Base-by-base conservation (phyloP, 2,113 vertebrate genomes). In the Asarcornis scutulata region DNA sequence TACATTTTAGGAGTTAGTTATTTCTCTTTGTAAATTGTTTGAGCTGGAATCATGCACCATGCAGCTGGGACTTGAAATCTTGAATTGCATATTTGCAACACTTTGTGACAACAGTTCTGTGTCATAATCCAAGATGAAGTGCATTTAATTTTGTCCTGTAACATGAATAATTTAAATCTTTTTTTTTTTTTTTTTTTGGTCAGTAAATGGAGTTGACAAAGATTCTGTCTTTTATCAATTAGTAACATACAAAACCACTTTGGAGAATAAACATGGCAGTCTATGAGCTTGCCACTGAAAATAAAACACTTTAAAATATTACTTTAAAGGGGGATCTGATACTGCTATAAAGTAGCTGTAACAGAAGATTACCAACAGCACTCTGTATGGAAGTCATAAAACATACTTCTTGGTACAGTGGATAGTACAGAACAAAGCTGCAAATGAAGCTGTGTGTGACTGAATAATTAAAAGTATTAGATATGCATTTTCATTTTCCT, bases 391-490 rank as follows among this genome's bases (percentile, higher is more conserved):
- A 89, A 71, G 46, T 40, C 26, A 86, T 85, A 95, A 91, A 94
- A 56, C 14, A 71, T 15, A 38, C 34, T 86, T 86, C 50, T 88
- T 88, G 71, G 58, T 83, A 13, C 13, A 60, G 27, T 66, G 34
- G 10, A 16, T 63, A 74, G 34, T 17, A 89, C 59, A 72, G 77
- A 86, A 66, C 17, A 74, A 94, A 82, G 8, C 40, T 92, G 75
- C 48, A 92, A 86, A 75, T 40, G 31, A 91, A 88, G 4, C 7
- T 38, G 2, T 26, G 22, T 69, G 36, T 13, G 72, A 36, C 1
- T 46, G 23, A 82, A 44, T 71, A 82, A 84, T 91, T 93, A 78
- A 89, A 93, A 95, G 83, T 86, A 91, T 87, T 86, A 55, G 29
- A 48, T 63, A 66, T 0, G 8, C 20, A 34, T 50, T 91, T 50